Conservation (phyloP, 2,888 invertebrate genomes). For the Dorcus hopei region DNA sequence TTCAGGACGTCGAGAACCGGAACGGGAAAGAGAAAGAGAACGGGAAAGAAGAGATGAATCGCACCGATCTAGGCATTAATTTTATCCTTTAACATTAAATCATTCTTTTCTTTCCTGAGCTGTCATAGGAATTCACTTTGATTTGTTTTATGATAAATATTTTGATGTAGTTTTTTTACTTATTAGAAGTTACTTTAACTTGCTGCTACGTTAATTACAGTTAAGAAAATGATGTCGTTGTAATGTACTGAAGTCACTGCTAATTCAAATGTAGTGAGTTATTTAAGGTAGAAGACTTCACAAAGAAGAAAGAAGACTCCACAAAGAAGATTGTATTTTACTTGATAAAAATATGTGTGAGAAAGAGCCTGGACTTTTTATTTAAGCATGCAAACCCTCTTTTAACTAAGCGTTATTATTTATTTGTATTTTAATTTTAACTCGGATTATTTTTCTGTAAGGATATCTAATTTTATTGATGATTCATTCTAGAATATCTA, state of each 20-base stretch:
- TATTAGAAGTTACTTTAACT: neutral
- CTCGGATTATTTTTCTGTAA: too few relatives aligned
- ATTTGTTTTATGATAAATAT: neutral
- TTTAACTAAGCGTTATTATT: too few relatives aligned
- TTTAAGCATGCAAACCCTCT: constrained; percentile 18
- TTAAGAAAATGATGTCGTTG: too few relatives aligned
- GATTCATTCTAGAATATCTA: too few relatives aligned
- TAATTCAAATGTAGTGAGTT: neutral
- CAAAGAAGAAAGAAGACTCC: constrained; percentile 29
- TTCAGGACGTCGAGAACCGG: constrained; percentile 56
- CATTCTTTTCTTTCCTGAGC: too few relatives aligned
- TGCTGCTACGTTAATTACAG: too few relatives aligned
- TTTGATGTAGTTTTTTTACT: neutral
- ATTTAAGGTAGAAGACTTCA: constrained; percentile 9
- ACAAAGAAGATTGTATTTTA: constrained; percentile 41
- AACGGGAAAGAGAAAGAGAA: constrained; percentile 63
- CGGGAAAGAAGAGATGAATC: constrained; percentile 67
- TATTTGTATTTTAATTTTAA: too few relatives aligned
- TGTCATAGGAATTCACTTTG: too few relatives aligned
- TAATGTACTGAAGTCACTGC: too few relatives aligned
- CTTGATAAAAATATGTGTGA: constrained; percentile 35
- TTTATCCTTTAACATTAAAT: neutral
- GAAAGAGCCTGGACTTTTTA: constrained; percentile 34
- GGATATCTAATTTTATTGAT: too few relatives aligned
- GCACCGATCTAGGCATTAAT: constrained; percentile 67